Base-by-base conservation (phyloP, 1,140 invertebrate genomes). In the Papilio polyxenes region DNA sequence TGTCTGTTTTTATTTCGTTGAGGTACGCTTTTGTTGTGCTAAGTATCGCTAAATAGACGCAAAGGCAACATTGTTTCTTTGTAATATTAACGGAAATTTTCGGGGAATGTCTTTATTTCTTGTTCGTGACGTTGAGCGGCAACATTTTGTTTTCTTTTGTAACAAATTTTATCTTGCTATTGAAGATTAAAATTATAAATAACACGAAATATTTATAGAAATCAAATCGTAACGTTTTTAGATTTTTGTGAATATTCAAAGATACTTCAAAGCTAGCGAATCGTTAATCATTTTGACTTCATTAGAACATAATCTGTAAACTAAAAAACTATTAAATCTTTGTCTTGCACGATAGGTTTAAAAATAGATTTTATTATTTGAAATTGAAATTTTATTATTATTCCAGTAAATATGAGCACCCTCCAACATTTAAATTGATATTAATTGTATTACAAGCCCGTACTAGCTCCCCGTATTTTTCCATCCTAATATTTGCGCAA, bases 391-490 rank as follows among this genome's bases (percentile, higher is more conserved):
- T 83, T 81, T 81, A 82, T 87, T 81, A 83, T 75, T 76, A 83
- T 82, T 65, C 85, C 86, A 86, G 85, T 87, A 88, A 88, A 86
- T 85, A 83, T 83, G 72, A 83, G 81, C 81, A 88, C 90, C 91
- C 87, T 90, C 82, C 85, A 85, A 83, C 65, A 82, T 83, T 80
- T 89, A 92, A 94, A 94, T 93, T 93, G 91, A 93, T 94, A 94
- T 93, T 93, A 94, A 94, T 94, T 94, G 90, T 89, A 87, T 94
- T 93, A 93, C 87, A 88, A 89, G 85, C 92, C 89, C 88, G 86
- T 83, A 88, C 86, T 81, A 85, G 82, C 82, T 84, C 87, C 91
- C 93, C 89, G 91, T 93, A 90, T 94, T 92, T 94, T 94, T 94
- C 78, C 59, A 13, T 92, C 91, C 92, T 91, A 87, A 90, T 89